These are phyloP conservation scores for Oreamnos americanus DNA, from an alignment of 2,113 vertebrate species.

Conservation along the genomic window DNA sequence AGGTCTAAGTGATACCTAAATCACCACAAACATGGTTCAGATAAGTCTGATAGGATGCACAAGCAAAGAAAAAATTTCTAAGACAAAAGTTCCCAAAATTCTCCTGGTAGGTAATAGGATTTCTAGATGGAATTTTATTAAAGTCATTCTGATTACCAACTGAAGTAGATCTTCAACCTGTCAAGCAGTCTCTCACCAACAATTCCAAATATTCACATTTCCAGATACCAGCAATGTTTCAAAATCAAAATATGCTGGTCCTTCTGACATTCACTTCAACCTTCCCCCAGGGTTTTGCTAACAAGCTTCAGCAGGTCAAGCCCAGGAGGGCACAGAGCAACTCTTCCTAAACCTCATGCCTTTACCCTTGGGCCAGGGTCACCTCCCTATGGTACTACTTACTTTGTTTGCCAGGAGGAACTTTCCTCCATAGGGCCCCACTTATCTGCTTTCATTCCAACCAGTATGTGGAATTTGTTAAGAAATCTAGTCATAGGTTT, in stretches of 20 bases:
- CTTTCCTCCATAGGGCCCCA: neutral
- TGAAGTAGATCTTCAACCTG: neutral
- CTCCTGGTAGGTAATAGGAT: neutral
- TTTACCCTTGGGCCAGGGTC: neutral
- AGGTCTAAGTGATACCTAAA: neutral
- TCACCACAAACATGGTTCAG: neutral
- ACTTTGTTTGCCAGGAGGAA: neutral
- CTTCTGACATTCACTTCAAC: neutral
- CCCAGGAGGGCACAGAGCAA: neutral
- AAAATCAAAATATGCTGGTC: neutral
- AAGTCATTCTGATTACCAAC: neutral
- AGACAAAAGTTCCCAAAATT: neutral
- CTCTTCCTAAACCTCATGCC: neutral
- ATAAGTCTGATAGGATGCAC: neutral
- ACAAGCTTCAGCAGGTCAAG: constrained; percentile 28
- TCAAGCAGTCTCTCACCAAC: neutral
- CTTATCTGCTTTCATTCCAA: neutral
- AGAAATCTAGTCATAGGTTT: neutral
- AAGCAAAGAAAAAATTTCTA: neutral
- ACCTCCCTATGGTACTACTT: neutral
- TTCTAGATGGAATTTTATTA: constrained; percentile 29
- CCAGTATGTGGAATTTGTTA: neutral
- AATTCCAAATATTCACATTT: constrained; percentile 5
- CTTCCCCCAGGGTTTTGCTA: neutral
- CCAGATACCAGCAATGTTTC: neutral